Evolutionary conservation across 1,140 invertebrate species (phyloP), one percentile per base, ranked within the genome.

Genomic region (Oncopodura yosiiana): DNA sequence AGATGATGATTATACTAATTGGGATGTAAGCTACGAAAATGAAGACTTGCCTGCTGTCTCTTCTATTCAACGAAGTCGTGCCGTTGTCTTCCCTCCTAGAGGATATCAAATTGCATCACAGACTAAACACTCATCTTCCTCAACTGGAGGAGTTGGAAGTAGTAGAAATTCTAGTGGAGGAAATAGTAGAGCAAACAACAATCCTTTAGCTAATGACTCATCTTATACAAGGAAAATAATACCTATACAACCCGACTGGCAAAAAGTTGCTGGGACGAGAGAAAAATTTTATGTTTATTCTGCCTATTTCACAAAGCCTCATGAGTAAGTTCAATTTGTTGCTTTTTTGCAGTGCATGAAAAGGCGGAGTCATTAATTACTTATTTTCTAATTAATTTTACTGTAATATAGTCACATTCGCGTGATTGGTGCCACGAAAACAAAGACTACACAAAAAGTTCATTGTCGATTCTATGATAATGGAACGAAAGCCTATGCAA

Each of bases 281-380:
- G 69, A 73, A 49, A 90, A 90, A 71, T 93, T 93, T 72, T 91
- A 83, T 69, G 86, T 94, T 16, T 93, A 89, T 66, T 92, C 88
- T 2, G 89, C 89, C 29, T 93, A 83, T 65, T 86, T 82, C 63
- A 89, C 93, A 69, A 16, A 61, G 61, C 8, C 38, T 19, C 39
- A 43, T 38, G 54, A 50, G 61, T 63, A 63, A 63, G 56, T 51
- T 23, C 24, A 18, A 36, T 26, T 36, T 29, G 11, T 18, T 34
- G 3, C 29, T 37, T 39, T 27, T 53, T 45, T 4, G 79, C 37
- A 75, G 84, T 18, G 48, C 34, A 3, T 43, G 49, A 50, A n/a
- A n/a, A n/a, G n/a, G n/a, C n/a, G n/a, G n/a, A n/a, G n/a, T n/a
- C n/a, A n/a, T n/a, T n/a, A n/a, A n/a, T n/a, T n/a, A n/a, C n/a